A percentile compares a stretch with the other conserved stretches of the same genome.
These are phyloP conservation scores for Stegastes partitus DNA, from an alignment of 2,113 vertebrate genomes.

Conservation along the genomic window DNA sequence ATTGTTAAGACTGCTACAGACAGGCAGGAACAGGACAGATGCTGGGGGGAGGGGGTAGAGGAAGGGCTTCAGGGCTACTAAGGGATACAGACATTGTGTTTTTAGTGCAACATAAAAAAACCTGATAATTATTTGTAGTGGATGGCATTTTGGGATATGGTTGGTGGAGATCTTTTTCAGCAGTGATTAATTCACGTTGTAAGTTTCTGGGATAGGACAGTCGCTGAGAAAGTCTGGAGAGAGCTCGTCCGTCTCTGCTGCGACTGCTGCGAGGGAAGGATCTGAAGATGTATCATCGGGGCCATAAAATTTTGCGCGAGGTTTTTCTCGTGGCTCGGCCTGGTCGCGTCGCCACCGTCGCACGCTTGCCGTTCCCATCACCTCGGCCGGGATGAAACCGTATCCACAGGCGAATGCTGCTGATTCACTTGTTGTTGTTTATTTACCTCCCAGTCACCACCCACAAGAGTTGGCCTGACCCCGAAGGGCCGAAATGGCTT, in stretches of 20 bases:
- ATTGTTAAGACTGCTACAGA: slow-evolving; percentile 51
- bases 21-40: slow-evolving; percentile 14
- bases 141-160: slow-evolving; percentile 53
- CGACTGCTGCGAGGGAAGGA: slow-evolving; percentile 2
- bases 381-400: neutral
- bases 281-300: neutral
- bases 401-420: slow-evolving; percentile 46
- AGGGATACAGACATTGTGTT: slow-evolving; percentile 74
- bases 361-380: slow-evolving; percentile 7
- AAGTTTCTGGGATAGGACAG: slow-evolving; percentile 33
- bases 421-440: slow-evolving; percentile 30
- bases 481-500: slow-evolving; percentile 56
- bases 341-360: slow-evolving; percentile 36
- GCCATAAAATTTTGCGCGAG: neutral
- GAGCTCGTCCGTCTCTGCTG: slow-evolving; percentile 38
- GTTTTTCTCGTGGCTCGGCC: slow-evolving; percentile 26
- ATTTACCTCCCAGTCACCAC: slow-evolving; percentile 30
- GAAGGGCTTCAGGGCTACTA: slow-evolving; percentile 3
- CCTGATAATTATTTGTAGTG: slow-evolving; percentile 66
- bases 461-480: slow-evolving; percentile 40
- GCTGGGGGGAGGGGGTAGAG: neutral
- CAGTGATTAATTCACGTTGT: slow-evolving; percentile 37
- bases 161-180: slow-evolving; percentile 62
- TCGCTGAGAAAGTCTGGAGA: slow-evolving; percentile 11
- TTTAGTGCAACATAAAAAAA: slow-evolving; percentile 79